Evolutionary conservation across 2,888 invertebrate species (phyloP).

Genomic region (Germaria angustata): DNA sequence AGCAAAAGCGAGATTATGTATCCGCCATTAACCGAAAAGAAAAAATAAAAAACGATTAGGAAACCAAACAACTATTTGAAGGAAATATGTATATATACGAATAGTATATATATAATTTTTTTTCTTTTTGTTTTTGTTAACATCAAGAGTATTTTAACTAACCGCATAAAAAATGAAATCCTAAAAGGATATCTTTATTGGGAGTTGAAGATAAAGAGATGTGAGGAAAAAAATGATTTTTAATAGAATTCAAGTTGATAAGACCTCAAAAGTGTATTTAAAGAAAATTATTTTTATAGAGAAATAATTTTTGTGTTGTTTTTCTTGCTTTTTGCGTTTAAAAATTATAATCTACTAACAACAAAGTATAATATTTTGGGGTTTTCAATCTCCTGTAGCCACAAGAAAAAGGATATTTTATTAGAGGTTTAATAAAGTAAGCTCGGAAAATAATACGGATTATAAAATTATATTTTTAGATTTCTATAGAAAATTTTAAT

Average conservation of each 20-base stretch:
- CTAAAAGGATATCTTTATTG: slow-evolving; percentile 44
- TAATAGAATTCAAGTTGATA: slow-evolving; percentile 19
- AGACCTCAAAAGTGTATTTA: slow-evolving; percentile 23
- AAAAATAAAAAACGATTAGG: slow-evolving; percentile 53
- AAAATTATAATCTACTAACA: background rate
- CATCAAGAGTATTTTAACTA: slow-evolving; percentile 47
- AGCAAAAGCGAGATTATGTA: slow-evolving; percentile 1
- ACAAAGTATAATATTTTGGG: background rate
- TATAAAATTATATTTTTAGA: too few relatives aligned
- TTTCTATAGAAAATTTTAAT: too few relatives aligned
- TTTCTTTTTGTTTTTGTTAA: slow-evolving; percentile 14
- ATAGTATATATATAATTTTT: too few relatives aligned
- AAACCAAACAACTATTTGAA: slow-evolving; percentile 63
- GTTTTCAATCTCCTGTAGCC: background rate
- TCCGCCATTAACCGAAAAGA: slow-evolving; percentile 10
- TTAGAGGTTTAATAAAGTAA: background rate
- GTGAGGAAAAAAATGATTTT: slow-evolving; percentile 32
- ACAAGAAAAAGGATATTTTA: too few relatives aligned
- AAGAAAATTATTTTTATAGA: background rate
- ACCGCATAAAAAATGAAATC: slow-evolving; percentile 20
- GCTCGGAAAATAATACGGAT: background rate
- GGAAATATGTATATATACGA: too few relatives aligned
- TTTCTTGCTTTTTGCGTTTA: background rate
- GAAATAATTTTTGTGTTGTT: background rate
- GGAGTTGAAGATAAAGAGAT: slow-evolving; percentile 17